Evolutionary conservation across 1,140 invertebrate species (phyloP), one percentile per base, ranked within the genome.

Genomic region (Teleogryllus occipitalis): DNA sequence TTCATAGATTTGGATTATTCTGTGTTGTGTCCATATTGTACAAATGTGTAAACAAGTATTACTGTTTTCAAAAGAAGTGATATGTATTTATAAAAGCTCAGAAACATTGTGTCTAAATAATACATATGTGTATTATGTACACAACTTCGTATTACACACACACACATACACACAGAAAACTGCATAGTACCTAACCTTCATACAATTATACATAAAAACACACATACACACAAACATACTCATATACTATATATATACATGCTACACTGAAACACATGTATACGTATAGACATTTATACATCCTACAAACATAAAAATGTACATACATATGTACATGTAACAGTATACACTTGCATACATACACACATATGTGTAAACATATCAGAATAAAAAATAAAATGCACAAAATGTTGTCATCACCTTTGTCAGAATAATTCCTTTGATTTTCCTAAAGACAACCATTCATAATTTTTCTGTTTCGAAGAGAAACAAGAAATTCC

Each of bases 311-410:
- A 72, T 6, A 72, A 3, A 72, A 15, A 72, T n/a, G n/a, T 72
- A 72, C 65, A 72, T 72, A 72, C 65, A 72, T 72, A 3, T n/a
- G n/a, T 72, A 72, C 65, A 72, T 72, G n/a, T n/a, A 72, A 15
- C 14, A 2, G n/a, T 72, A 72, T n/a, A 72, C n/a, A 72, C 65
- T 39, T 39, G 27, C 27, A 72, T 72, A 75, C 21, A 75, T 21
- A 75, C 21, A 75, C 27, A 75, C 74, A 75, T 75, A 75, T 39
- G 27, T 75, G 27, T 39, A 75, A 22, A 75, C 74, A 75, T n/a
- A n/a, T 75, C 74, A 65, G 18, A 65, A 65, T 65, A 65, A 65
- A 65, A 39, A 65, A 2, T 65, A 65, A 65, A 65, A 65, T 65
- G 54, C 54, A 65, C 54, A 65, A 65, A 65, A 39, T 39, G 27